Conservation (phyloP, 2,113 vertebrate genomes). For the Vanacampus margaritifer region DNA sequence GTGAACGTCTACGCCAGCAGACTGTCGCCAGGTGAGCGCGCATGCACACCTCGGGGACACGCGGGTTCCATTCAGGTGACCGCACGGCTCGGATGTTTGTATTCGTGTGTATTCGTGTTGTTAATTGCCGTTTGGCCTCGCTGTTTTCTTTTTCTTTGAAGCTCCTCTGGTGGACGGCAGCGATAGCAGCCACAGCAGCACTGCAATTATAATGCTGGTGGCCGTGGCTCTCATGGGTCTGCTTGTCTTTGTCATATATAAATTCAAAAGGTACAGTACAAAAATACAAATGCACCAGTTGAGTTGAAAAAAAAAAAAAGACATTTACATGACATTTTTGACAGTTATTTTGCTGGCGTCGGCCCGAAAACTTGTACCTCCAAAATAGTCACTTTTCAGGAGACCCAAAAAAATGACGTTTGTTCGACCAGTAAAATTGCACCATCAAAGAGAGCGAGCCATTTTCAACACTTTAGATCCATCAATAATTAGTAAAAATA, state of each 20-base stretch:
- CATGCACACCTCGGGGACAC: not conserved
- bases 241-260: slow-evolving; percentile 64
- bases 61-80: slow-evolving; percentile 2
- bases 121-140: slow-evolving; percentile 9
- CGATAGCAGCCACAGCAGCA: slow-evolving; percentile 54
- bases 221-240: slow-evolving; percentile 61
- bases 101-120: slow-evolving; percentile 3
- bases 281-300: not conserved
- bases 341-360: too few species aligned
- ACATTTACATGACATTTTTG: too few species aligned
- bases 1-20: slow-evolving; percentile 63
- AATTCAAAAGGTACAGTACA: slow-evolving; percentile 65
- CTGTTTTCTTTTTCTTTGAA: slow-evolving; percentile 15
- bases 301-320: not conserved
- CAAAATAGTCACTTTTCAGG: too few species aligned
- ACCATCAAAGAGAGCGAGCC: too few species aligned
- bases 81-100: not conserved
- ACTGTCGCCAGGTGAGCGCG: slow-evolving; percentile 64
- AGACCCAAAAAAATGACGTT: too few species aligned
- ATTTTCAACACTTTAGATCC: too few species aligned
- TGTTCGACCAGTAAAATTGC: too few species aligned
- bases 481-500: too few species aligned
- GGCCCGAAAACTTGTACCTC: too few species aligned
- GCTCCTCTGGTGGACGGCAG: slow-evolving; percentile 64
- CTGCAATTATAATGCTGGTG: slow-evolving; percentile 68